Evolutionary conservation across 2,888 invertebrate genomes (phyloP).

Genomic region (Drosophila niveifrons): DNA sequence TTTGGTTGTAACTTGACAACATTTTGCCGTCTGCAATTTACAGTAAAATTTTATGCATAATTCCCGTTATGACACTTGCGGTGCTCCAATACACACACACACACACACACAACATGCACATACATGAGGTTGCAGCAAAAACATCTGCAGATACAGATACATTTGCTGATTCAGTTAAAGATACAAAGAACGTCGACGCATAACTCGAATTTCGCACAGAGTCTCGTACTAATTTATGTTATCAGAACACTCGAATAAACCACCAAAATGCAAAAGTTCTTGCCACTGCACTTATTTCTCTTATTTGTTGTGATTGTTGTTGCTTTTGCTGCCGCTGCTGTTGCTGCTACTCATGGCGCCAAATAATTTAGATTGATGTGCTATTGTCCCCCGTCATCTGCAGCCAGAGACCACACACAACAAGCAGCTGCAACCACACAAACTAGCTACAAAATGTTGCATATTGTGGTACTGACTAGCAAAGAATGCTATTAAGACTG

Average conservation of each 20-base stretch:
- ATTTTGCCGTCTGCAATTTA: slow-evolving; percentile 69
- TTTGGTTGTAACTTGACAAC: slow-evolving; percentile 51
- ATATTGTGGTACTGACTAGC: too few relatives aligned
- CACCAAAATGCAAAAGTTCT: slow-evolving; percentile 52
- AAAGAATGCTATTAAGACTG: too few relatives aligned
- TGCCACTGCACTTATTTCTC: slow-evolving; percentile 27
- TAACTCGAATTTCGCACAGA: slow-evolving; percentile 29
- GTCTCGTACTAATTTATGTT: slow-evolving; percentile 64
- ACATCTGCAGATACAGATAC: slow-evolving; percentile 23
- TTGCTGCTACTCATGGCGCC: slow-evolving; percentile 10
- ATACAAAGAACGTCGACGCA: slow-evolving; percentile 9
- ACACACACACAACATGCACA: slow-evolving; percentile 8
- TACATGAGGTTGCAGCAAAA: slow-evolving; percentile 4
- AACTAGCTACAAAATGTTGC: background rate
- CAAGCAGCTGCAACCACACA: slow-evolving; percentile 9
- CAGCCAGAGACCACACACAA: slow-evolving; percentile 7
- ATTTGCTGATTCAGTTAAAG: slow-evolving; percentile 2
- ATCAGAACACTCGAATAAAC: slow-evolving; percentile 48
- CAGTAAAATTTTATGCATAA: slow-evolving; percentile 73
- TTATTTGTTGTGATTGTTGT: slow-evolving; percentile 12
- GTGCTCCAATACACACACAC: slow-evolving; percentile 34
- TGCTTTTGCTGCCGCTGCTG: slow-evolving; percentile 5
- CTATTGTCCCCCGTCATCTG: slow-evolving; percentile 32
- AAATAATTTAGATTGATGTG: slow-evolving; percentile 54
- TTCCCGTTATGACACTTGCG: slow-evolving; percentile 76